Evolutionary conservation across 2,113 vertebrate genomes (phyloP).

Genomic region (Sorex fumeus): DNA sequence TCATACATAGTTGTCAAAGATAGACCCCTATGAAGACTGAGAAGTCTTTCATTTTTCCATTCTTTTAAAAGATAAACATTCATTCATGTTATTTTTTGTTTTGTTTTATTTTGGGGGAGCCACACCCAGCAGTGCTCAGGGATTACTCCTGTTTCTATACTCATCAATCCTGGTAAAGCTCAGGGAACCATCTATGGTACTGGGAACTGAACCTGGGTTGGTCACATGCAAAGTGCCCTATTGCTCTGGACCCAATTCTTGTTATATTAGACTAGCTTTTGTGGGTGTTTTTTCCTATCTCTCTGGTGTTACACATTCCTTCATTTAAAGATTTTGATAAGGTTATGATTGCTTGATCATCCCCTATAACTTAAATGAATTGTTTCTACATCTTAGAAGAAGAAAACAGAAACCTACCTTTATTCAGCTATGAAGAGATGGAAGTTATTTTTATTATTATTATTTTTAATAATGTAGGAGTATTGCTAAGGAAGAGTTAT

Average conservation of each 20-base stretch:
- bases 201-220: too few relatives aligned
- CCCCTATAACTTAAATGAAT: conserved; percentile 24
- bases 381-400: conserved; percentile 29
- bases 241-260: too few relatives aligned
- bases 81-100: conserved; percentile 2
- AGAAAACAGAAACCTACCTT: conserved; percentile 60
- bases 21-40: neutral
- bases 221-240: too few relatives aligned
- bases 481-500: too few relatives aligned
- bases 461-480: too few relatives aligned
- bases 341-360: conserved; percentile 48
- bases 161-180: too few relatives aligned
- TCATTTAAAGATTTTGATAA: conserved; percentile 35
- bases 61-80: conserved; percentile 28
- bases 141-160: too few relatives aligned
- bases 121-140: too few relatives aligned
- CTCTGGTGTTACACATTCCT: neutral
- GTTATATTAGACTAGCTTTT: neutral
- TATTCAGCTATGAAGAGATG: neutral
- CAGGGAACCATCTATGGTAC: too few relatives aligned
- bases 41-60: conserved; percentile 10
- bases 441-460: too few relatives aligned
- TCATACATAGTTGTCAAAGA: neutral
- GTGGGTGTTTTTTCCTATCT: conserved; percentile 15
- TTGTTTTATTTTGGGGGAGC: too few relatives aligned